Conservation (phyloP, 2,888 invertebrate genomes). For the Priocnemis perturbator region DNA sequence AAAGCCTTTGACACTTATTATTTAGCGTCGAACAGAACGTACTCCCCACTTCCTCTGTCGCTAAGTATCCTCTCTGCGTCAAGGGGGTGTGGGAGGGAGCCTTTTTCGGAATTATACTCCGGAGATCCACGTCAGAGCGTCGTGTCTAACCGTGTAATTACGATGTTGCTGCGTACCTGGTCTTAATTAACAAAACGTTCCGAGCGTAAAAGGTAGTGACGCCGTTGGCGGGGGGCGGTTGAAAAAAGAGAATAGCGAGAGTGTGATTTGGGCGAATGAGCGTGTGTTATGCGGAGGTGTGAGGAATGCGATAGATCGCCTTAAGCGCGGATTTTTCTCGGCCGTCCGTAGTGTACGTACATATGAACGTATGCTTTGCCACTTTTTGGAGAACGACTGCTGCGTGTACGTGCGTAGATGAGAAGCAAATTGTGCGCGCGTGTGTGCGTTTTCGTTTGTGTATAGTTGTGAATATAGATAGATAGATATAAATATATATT, state of each 20-base stretch:
- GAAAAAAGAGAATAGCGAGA: constrained; percentile 15
- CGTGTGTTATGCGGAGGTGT: constrained; percentile 50
- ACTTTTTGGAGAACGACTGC: constrained; percentile 36
- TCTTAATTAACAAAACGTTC: constrained; percentile 50
- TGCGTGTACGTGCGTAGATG: constrained; percentile 37
- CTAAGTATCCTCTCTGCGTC: too few relatives aligned
- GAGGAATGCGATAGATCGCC: constrained; percentile 41
- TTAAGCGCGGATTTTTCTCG: constrained; percentile 40
- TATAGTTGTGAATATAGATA: too few relatives aligned
- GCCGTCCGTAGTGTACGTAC: constrained; percentile 24
- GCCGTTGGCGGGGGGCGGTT: constrained; percentile 5
- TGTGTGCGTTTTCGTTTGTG: too few relatives aligned
- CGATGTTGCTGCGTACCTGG: constrained; percentile 24
- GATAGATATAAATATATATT: too few relatives aligned
- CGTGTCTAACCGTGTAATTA: too few relatives aligned
- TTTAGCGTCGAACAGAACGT: too few relatives aligned
- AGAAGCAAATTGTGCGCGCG: constrained; percentile 5
- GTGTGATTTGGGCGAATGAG: constrained; percentile 23
- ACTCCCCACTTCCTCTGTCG: too few relatives aligned
- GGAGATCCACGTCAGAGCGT: too few relatives aligned
- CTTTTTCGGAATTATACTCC: too few relatives aligned
- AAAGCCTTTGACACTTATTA: too few relatives aligned
- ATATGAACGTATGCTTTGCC: constrained; percentile 9
- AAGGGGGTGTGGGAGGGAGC: too few relatives aligned
- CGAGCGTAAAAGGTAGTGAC: constrained; percentile 28